These are phyloP conservation scores for Selenia dentaria DNA, from an alignment of 2,888 invertebrate species.

Conservation along the genomic window DNA sequence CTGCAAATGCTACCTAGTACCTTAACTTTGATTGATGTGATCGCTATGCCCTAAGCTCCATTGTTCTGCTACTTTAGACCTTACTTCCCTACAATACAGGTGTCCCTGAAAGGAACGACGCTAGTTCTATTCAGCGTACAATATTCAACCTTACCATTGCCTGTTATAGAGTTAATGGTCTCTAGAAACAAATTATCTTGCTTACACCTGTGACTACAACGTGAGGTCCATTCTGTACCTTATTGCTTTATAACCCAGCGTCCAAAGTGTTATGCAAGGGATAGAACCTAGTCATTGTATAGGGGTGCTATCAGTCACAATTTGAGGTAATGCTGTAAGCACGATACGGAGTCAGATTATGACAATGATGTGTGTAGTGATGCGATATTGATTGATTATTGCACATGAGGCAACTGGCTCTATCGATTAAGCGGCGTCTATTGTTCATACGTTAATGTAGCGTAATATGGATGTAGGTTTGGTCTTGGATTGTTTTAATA, in stretches of 20 bases:
- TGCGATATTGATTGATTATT: constrained; percentile 19
- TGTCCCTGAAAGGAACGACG: neutral
- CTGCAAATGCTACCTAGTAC: constrained; percentile 18
- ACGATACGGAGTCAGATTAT: constrained; percentile 18
- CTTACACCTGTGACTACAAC: neutral
- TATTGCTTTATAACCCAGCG: neutral
- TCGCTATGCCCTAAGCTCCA: constrained; percentile 2
- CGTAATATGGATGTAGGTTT: neutral
- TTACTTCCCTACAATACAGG: constrained; percentile 5
- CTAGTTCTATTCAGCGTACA: neutral
- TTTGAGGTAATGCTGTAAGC: constrained; percentile 52
- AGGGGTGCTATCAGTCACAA: constrained; percentile 59
- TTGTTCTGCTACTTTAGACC: constrained; percentile 1
- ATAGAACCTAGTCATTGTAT: constrained; percentile 6
- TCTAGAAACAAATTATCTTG: neutral
- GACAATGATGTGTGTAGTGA: constrained; percentile 22
- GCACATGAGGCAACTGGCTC: constrained; percentile 1
- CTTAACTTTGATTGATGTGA: constrained; percentile 24
- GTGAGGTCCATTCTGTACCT: neutral
- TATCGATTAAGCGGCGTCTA: neutral
- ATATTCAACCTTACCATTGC: constrained; percentile 1
- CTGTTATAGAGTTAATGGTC: neutral
- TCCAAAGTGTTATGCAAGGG: neutral
- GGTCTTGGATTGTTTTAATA: neutral
- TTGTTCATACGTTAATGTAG: neutral